Evolutionary conservation across 1,140 invertebrate genomes (phyloP).

Genomic region (Rhagoletis pomonella): DNA sequence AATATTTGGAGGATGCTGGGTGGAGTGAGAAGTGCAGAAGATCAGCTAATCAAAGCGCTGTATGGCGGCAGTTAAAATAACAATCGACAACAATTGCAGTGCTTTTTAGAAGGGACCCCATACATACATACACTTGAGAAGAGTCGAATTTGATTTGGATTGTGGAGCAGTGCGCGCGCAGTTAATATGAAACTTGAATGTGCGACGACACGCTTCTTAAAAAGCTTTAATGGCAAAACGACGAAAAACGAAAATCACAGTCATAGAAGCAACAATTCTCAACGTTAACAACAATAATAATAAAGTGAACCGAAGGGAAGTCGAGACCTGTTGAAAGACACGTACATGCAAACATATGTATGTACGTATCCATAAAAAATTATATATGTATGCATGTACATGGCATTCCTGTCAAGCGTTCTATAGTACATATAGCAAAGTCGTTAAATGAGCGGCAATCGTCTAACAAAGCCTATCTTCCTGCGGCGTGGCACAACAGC

Average conservation of each 20-base stretch:
- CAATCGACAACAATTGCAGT: neutral
- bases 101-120: neutral
- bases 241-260: neutral
- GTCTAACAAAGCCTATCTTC: slow-evolving; percentile 23
- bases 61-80: neutral
- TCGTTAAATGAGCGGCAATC: slow-evolving; percentile 35
- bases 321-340: neutral
- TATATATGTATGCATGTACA: neutral
- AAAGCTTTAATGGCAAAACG: slow-evolving; percentile 6
- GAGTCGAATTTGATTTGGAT: neutral
- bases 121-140: neutral
- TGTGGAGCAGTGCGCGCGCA: neutral
- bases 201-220: slow-evolving; percentile 24
- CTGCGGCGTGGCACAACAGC: neutral
- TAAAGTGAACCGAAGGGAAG: neutral
- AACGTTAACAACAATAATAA: neutral
- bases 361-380: neutral
- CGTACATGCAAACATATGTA: neutral
- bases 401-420: neutral
- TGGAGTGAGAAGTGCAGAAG: neutral
- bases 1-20: neutral
- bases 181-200: slow-evolving; percentile 34
- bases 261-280: neutral
- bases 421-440: neutral
- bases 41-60: neutral